Evolutionary conservation across 2,113 vertebrate species (phyloP), one percentile per base, ranked within the genome.

Genomic region (Erpornis zantholeuca): DNA sequence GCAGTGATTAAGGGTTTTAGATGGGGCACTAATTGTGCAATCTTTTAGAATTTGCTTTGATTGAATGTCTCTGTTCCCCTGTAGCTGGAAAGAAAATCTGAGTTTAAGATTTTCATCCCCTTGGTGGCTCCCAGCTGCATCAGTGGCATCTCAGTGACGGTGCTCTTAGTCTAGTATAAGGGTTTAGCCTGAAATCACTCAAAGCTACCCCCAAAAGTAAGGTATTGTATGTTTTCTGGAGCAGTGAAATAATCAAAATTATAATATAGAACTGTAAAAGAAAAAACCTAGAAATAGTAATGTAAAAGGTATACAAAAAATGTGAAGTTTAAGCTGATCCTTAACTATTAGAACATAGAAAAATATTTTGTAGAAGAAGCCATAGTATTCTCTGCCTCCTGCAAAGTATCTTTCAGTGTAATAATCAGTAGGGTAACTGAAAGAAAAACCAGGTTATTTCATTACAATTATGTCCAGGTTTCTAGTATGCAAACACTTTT

Each of bases 1-100:
- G 21, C 33, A 68, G 38, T 47, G 57, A 63, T 82, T 71, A 50
- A 68, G 11, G 7, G 7, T 68, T 90, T 50, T 52, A 12, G 20
- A 52, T 31, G 19, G 29, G 12, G 24, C 0, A 0, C 11, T 88
- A 47, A 49, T 21, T 94, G 10, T 50, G 11, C 12, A 70, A 2
- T 59, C 24, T 81, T 81, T 63, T 47, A 65, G 22, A 59, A 68
- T 81, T 72, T 84, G 12, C 22, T 54, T 65, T 82, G 9, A 52
- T 50, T 89, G 6, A 47, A 42, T 50, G 8, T 47, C 14, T 75
- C 2, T 84, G 9, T 36, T 92, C 4, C 9, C 12, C 4, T 68
- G 24, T 44, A 40, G 22, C 3, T 88, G 40, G 17, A 92, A 36
- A 54, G 18, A 76, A 96, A 75, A 63, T 14, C 40, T 6, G 28